Evolutionary conservation across 2,113 vertebrate species (phyloP).

Genomic region (Clinocottus analis): DNA sequence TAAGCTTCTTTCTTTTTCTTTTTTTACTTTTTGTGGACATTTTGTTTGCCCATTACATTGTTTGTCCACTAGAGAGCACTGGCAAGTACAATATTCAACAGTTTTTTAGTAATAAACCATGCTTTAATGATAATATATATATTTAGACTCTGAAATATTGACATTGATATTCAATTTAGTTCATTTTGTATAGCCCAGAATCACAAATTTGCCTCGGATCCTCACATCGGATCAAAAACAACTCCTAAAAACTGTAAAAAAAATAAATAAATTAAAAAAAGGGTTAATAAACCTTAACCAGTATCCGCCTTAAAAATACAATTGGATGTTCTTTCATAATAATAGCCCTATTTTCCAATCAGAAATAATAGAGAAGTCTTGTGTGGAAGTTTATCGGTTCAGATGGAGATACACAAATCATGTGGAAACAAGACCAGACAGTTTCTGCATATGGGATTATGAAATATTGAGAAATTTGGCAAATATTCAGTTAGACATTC

Average conservation of each 20-base stretch:
- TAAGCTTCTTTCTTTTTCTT: neutral
- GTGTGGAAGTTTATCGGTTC: too few relatives aligned
- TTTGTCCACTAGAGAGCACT: neutral
- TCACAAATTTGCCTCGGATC: too few relatives aligned
- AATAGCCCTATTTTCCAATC: neutral
- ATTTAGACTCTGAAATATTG: neutral
- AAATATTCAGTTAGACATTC: conserved; percentile 27
- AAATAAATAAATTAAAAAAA: too few relatives aligned
- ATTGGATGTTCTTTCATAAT: neutral
- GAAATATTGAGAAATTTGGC: conserved; percentile 21
- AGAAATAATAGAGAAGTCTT: neutral
- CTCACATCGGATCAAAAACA: too few relatives aligned
- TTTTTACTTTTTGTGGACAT: neutral
- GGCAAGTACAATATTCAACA: neutral
- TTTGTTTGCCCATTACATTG: neutral
- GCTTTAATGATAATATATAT: neutral
- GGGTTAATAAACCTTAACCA: too few relatives aligned
- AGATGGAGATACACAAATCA: neutral
- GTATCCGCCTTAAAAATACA: neutral
- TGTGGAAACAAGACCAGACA: conserved; percentile 12
- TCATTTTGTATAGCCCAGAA: too few relatives aligned
- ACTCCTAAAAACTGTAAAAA: too few relatives aligned
- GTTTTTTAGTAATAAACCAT: neutral
- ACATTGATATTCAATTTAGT: neutral
- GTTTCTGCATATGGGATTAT: conserved; percentile 12